These are phyloP conservation scores for Coranthus polyacanthus DNA, from an alignment of 2,797 vertebrate genomes.

Conservation along the genomic window DNA sequence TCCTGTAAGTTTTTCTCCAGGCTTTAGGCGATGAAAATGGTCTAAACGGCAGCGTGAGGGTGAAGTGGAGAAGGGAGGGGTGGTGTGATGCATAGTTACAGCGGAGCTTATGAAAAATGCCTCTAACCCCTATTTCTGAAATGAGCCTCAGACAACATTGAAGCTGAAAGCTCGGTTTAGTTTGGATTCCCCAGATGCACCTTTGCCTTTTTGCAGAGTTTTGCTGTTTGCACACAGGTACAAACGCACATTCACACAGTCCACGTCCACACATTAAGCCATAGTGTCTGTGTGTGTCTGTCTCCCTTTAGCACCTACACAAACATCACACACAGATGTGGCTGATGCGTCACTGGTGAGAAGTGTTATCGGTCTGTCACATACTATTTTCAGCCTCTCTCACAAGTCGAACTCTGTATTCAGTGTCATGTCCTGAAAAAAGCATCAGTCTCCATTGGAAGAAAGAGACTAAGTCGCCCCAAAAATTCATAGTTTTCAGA, in stretches of 20 bases:
- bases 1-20: conserved; percentile 44
- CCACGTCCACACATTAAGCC: conserved; percentile 2
- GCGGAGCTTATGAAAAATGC: conserved; percentile 55
- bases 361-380: conserved; percentile 45
- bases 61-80: conserved; percentile 35
- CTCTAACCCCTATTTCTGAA: conserved; percentile 65
- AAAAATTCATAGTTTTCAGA: too few species aligned
- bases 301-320: conserved; percentile 6
- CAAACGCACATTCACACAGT: conserved; percentile 8
- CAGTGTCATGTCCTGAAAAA: too few species aligned
- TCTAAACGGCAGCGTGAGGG: conserved; percentile 62
- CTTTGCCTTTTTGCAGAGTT: conserved; percentile 52
- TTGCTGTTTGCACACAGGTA: too few species aligned
- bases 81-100: conserved; percentile 37
- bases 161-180: conserved; percentile 53
- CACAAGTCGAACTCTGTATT: conserved; percentile 6
- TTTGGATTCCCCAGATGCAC: conserved; percentile 58
- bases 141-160: conserved; percentile 52
- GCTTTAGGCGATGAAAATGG: conserved; percentile 65
- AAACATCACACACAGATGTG: not conserved
- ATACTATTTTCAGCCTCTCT: conserved; percentile 44
- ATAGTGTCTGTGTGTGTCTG: not conserved
- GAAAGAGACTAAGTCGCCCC: too few species aligned
- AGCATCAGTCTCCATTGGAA: too few species aligned
- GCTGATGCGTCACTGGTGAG: conserved; percentile 39